Evolutionary conservation across 2,797 vertebrate genomes (phyloP).

Genomic region (Chelmon rostratus): DNA sequence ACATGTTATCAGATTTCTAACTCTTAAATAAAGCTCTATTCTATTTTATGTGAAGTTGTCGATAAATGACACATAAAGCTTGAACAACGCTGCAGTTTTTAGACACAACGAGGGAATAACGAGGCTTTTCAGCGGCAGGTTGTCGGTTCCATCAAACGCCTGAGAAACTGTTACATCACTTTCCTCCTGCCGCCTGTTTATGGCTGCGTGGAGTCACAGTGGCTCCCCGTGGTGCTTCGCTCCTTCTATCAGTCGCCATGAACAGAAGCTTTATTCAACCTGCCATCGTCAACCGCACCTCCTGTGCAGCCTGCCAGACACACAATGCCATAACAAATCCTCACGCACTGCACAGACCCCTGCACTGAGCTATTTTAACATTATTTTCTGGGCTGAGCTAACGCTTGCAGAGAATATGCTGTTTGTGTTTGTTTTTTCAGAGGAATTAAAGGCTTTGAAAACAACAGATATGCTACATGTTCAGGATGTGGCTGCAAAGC

Average conservation of each 20-base stretch:
- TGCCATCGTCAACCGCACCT: slow-evolving; percentile 29
- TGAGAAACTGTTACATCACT: slow-evolving; percentile 56
- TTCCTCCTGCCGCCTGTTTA: slow-evolving; percentile 50
- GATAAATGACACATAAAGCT: slow-evolving; percentile 19
- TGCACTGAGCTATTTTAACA: slow-evolving; percentile 21
- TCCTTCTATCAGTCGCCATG: slow-evolving; percentile 36
- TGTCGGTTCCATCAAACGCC: slow-evolving; percentile 35
- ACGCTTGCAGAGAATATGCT: not conserved
- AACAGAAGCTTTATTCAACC: slow-evolving; percentile 44
- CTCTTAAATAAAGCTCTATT: not conserved
- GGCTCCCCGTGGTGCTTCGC: slow-evolving; percentile 33
- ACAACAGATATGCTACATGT: slow-evolving; percentile 33
- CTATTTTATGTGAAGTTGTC: not conserved
- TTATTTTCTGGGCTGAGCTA: slow-evolving; percentile 6
- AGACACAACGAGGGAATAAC: slow-evolving; percentile 12
- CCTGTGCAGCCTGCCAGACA: slow-evolving; percentile 35
- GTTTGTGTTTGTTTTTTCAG: slow-evolving; percentile 13
- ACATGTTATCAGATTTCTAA: not conserved
- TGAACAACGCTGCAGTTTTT: not conserved
- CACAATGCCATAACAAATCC: slow-evolving; percentile 21
- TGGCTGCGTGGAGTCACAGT: slow-evolving; percentile 20
- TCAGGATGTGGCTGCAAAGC: slow-evolving; percentile 26
- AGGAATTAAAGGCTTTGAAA: slow-evolving; percentile 32
- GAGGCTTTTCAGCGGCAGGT: not conserved
- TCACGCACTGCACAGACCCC: not conserved